A percentile compares a stretch with the other conserved stretches of the same genome.
phyloP scores from a whole-genome alignment of 2,113 vertebrate species.

The Grammomys surdaster region DNA sequence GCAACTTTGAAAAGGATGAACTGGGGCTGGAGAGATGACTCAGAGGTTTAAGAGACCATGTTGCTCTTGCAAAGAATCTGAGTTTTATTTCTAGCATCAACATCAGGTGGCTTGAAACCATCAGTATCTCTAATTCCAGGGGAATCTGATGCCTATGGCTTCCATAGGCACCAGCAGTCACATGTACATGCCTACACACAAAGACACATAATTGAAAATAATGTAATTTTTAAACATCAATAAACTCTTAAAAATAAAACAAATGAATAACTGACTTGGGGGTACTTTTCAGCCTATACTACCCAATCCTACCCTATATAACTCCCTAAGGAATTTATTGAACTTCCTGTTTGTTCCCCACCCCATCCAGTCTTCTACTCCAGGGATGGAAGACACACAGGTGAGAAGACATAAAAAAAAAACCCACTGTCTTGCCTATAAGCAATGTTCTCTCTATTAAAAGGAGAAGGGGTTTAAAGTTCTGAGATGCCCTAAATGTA shows the following conservation, averaged over 20 bases:
- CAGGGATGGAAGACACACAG: background rate
- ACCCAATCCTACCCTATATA: background rate
- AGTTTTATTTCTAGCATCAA: background rate
- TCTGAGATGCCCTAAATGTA: background rate
- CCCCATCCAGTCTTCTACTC: background rate
- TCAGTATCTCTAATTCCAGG: background rate
- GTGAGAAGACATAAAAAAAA: background rate
- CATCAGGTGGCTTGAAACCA: background rate
- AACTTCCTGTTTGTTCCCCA: background rate
- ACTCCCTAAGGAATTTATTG: background rate
- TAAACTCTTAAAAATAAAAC: background rate
- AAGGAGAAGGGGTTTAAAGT: background rate
- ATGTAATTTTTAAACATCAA: background rate
- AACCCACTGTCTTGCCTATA: background rate
- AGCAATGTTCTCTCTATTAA: slow-evolving; percentile 7
- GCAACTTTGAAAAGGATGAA: slow-evolving; percentile 37
- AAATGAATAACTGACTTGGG: background rate
- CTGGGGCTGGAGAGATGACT: background rate
- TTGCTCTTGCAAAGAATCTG: background rate
- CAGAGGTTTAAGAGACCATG: background rate
- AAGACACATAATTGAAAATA: background rate
- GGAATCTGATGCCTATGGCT: background rate
- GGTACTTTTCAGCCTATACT: slow-evolving; percentile 21
- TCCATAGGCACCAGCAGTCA: background rate
- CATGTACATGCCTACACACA: background rate